Conservation (phyloP, 2,113 vertebrate species). For the Pterocles gutturalis region DNA sequence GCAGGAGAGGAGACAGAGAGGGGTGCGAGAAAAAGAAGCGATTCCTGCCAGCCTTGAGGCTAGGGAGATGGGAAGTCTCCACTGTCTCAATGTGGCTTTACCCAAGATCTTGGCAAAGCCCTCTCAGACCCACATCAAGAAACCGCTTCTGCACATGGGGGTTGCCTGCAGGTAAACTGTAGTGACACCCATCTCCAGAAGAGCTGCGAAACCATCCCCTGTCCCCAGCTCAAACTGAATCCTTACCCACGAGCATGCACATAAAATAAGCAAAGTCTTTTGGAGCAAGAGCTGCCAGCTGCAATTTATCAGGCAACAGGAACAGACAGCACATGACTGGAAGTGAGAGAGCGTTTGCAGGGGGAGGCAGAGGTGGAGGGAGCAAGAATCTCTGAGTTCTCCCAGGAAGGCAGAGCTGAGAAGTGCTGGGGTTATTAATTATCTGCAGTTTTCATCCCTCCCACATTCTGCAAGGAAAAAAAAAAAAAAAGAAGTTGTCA, state of each 20-base stretch:
- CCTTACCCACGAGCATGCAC: neutral
- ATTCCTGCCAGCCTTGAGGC: neutral
- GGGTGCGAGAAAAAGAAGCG: neutral
- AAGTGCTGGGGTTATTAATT: neutral
- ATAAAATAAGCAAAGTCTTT: neutral
- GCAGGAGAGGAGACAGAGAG: neutral
- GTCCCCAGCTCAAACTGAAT: neutral
- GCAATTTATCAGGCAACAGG: neutral
- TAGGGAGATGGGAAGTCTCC: neutral
- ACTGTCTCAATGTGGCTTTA: rapidly evolving
- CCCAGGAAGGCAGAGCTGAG: conserved; percentile 2
- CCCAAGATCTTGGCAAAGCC: neutral
- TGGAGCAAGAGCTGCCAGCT: conserved; percentile 39
- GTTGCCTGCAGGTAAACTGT: neutral
- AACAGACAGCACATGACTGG: conserved; percentile 20
- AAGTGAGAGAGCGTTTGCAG: neutral
- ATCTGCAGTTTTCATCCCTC: conserved; percentile 57
- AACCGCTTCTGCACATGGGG: neutral
- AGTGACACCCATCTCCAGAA: neutral
- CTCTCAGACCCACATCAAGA: neutral
- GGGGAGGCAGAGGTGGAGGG: conserved; percentile 45
- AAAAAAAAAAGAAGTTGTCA: neutral
- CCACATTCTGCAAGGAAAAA: neutral
- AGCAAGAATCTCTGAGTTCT: neutral
- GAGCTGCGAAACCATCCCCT: neutral